A percentile compares a stretch with the other conserved stretches of the same genome.
Conservation (phyloP, 2,888 invertebrate species). For the Scrobipalpa costella region DNA sequence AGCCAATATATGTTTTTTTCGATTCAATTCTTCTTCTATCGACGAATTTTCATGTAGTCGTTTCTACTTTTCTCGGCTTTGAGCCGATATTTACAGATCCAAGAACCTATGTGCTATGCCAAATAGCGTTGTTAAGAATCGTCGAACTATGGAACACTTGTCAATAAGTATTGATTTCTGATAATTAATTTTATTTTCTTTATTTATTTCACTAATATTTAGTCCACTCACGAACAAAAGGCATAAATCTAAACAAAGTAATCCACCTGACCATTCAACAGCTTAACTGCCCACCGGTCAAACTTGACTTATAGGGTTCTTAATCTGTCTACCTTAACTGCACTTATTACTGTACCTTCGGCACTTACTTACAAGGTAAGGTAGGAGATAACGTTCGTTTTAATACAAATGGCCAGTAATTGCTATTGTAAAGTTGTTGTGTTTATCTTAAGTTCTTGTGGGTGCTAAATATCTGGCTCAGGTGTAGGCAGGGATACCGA, state of each 20-base stretch:
- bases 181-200: no score
- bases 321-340: conserved; percentile 41
- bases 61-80: no score
- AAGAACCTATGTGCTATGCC: no score
- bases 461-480: neutral
- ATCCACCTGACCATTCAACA: neutral
- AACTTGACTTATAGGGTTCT: conserved; percentile 43
- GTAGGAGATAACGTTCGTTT: conserved; percentile 1
- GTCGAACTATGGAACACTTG: no score
- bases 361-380: conserved; percentile 14
- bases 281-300: conserved; percentile 31
- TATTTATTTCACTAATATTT: neutral
- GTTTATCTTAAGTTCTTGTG: neutral
- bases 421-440: neutral
- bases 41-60: no score
- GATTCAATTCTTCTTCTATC: no score
- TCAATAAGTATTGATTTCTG: no score
- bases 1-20: no score
- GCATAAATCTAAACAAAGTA: conserved; percentile 11
- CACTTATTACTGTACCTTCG: conserved; percentile 33
- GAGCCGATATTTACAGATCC: no score
- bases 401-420: conserved; percentile 3
- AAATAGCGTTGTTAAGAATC: no score
- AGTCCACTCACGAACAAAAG: neutral
- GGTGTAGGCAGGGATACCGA: no score